These are phyloP conservation scores for Gopherus flavomarginatus DNA, from an alignment of 2,113 vertebrate genomes.

Conservation along the genomic window DNA sequence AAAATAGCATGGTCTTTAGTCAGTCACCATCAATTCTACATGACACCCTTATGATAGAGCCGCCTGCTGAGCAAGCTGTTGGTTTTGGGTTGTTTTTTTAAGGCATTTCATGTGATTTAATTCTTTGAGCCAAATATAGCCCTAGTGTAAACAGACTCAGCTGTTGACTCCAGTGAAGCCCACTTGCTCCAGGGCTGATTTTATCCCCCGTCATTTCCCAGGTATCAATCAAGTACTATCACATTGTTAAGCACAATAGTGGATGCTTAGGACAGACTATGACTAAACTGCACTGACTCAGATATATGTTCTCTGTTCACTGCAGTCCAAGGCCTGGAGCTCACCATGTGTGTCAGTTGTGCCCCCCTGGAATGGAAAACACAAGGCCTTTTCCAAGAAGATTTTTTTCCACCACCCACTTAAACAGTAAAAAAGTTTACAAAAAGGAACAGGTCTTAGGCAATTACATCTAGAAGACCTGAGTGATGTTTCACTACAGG, in stretches of 20 bases:
- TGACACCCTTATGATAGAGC: neutral
- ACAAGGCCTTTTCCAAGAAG: rapidly evolving
- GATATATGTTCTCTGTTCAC: neutral
- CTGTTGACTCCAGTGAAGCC: neutral
- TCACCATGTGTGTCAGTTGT: neutral
- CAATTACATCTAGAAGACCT: rapidly evolving
- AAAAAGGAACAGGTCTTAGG: neutral
- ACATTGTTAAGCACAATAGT: neutral
- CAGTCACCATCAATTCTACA: neutral
- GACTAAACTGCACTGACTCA: neutral
- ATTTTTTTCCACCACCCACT: neutral
- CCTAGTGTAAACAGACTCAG: neutral
- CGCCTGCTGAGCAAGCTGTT: neutral
- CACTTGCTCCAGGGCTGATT: neutral
- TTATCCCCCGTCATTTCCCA: neutral
- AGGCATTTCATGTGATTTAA: neutral
- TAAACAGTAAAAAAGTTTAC: neutral
- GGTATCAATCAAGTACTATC: rapidly evolving
- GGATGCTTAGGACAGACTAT: neutral
- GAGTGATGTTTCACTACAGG: neutral
- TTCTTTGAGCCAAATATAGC: neutral
- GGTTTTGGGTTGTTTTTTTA: neutral
- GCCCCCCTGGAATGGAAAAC: neutral
- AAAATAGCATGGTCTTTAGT: neutral
- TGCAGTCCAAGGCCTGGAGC: neutral